Conservation (phyloP, 2,113 vertebrate species). For the Myocastor coypus region DNA sequence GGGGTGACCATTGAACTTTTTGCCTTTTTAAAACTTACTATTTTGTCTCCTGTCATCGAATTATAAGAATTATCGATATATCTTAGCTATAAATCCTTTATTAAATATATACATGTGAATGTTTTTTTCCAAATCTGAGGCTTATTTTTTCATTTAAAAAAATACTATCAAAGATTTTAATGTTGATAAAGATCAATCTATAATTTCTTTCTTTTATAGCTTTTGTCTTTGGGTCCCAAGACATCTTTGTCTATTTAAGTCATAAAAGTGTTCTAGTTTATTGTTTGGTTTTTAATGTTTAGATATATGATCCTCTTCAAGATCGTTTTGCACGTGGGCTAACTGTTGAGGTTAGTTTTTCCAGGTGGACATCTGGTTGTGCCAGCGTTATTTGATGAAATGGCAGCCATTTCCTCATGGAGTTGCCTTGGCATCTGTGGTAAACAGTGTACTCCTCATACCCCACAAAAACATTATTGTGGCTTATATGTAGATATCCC, state of each 20-base stretch:
- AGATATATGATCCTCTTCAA: neutral
- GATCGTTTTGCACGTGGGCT: neutral
- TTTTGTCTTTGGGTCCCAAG: neutral
- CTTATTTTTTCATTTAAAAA: constrained; percentile 29
- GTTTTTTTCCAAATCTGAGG: constrained; percentile 28
- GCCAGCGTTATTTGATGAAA: neutral
- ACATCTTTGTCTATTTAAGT: neutral
- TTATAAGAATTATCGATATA: neutral
- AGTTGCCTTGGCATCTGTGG: neutral
- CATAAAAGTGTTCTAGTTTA: constrained; percentile 8
- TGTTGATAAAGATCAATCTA: neutral
- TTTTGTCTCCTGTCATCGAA: neutral
- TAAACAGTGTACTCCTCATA: neutral
- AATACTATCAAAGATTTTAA: neutral
- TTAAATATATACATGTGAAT: neutral
- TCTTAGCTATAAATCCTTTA: constrained; percentile 1
- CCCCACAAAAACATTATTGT: neutral
- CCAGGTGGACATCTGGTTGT: neutral
- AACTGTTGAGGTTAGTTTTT: neutral
- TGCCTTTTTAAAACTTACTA: neutral
- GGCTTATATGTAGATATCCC: neutral
- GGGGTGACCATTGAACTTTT: neutral
- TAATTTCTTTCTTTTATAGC: neutral
- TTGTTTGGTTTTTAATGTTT: constrained; percentile 10
- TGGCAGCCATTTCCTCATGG: neutral